Conservation (phyloP, 2,113 vertebrate genomes). For the Tretioscincus oriximinensis region DNA sequence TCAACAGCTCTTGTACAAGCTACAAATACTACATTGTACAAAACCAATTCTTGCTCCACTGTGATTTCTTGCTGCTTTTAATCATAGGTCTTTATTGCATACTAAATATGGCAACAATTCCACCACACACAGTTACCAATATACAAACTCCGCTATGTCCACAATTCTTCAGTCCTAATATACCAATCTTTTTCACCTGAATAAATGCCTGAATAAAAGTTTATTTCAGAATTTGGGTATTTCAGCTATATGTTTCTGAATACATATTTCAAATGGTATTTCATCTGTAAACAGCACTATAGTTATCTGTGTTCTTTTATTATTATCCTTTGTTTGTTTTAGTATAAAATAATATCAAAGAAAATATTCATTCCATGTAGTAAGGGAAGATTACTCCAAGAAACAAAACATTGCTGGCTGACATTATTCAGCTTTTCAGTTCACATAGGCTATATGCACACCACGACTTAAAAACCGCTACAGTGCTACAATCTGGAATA, state of each 20-base stretch:
- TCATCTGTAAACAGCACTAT: no score
- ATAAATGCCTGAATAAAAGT: constrained; percentile 25
- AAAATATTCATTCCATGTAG: neutral
- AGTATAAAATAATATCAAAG: no score
- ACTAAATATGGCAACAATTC: constrained; percentile 6
- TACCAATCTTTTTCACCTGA: neutral
- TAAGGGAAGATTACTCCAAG: neutral
- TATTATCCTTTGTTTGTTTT: no score
- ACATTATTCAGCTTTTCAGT: neutral
- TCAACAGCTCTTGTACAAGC: constrained; percentile 68
- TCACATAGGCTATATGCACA: no score
- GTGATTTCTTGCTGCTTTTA: constrained; percentile 53
- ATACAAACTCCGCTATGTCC: neutral
- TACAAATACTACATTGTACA: constrained; percentile 49
- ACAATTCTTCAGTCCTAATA: neutral
- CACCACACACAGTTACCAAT: neutral
- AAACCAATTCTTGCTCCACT: constrained; percentile 46
- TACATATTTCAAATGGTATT: no score
- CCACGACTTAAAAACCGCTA: no score
- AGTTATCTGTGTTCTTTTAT: no score
- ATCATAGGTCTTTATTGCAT: constrained; percentile 37
- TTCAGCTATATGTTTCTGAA: no score
- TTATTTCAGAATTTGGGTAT: no score
- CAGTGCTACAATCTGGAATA: no score
- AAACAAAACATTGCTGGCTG: neutral